Percentiles rank a stretch among this genome's conserved stretches.
Conservation (phyloP, 2,797 vertebrate species). For the Microctenopoma lineatum region DNA sequence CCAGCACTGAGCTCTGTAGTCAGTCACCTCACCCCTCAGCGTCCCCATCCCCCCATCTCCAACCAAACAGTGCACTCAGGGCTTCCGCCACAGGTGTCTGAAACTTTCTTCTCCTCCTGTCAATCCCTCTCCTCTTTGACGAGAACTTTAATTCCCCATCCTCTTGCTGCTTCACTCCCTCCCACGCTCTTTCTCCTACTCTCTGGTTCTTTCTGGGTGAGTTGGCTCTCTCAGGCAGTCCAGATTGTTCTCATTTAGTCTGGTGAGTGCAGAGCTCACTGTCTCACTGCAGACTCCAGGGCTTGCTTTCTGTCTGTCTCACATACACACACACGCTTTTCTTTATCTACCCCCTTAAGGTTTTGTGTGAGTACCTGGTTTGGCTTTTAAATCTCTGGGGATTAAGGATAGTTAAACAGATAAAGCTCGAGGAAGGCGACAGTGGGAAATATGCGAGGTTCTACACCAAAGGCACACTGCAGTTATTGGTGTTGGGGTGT, state of each 20-base stretch:
- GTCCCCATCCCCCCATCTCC: constrained; percentile 18
- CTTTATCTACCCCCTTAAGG: constrained; percentile 57
- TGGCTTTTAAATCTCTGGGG: constrained; percentile 71
- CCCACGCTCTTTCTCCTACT: constrained; percentile 53
- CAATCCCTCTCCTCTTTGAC: constrained; percentile 69
- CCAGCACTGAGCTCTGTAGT: constrained; percentile 53
- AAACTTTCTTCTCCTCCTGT: constrained; percentile 71
- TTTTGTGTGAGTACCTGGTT: constrained; percentile 79
- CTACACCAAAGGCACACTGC: constrained; percentile 47
- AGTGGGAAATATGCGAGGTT: constrained; percentile 66
- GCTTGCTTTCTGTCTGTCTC: constrained; percentile 48
- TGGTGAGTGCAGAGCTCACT: constrained; percentile 59
- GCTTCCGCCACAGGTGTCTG: constrained; percentile 78
- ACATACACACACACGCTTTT: constrained; percentile 51
- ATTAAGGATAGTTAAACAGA: constrained; percentile 75
- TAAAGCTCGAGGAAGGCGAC: constrained; percentile 71
- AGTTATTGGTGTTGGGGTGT: constrained; percentile 11
- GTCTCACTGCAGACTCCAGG: constrained; percentile 53
- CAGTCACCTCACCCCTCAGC: constrained; percentile 23
- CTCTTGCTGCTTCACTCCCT: constrained; percentile 35
- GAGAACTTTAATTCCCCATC: constrained; percentile 62
- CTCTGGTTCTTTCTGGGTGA: constrained; percentile 45
- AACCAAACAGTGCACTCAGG: constrained; percentile 50
- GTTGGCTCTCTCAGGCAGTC: constrained; percentile 61
- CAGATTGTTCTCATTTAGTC: constrained; percentile 83